Conservation (phyloP, 1,140 invertebrate species). For the Pollicipes pollicipes region DNA sequence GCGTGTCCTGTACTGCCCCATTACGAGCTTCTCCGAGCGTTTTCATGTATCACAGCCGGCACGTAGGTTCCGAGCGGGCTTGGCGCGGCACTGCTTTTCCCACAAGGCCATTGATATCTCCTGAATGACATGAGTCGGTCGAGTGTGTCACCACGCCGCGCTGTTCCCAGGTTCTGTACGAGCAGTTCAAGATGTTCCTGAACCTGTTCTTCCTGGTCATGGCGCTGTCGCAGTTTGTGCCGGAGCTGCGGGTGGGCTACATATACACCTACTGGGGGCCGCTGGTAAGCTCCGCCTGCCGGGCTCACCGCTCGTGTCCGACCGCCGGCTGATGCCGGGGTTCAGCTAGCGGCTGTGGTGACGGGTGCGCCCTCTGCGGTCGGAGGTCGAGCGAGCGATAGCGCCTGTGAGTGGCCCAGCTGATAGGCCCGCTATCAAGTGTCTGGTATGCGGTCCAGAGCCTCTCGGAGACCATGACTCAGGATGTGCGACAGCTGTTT, state of each 20-base stretch:
- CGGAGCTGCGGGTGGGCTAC: conserved; percentile 87
- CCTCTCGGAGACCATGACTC: too few relatives aligned
- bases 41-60: too few relatives aligned
- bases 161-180: conserved; percentile 58
- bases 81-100: neutral
- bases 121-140: neutral
- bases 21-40: too few relatives aligned
- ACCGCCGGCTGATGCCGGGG: neutral
- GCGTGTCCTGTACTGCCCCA: too few relatives aligned
- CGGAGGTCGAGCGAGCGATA: too few relatives aligned
- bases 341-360: neutral
- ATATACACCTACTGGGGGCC: conserved; percentile 99
- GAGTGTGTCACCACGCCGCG: too few relatives aligned
- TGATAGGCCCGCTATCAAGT: too few relatives aligned
- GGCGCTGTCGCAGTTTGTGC: conserved; percentile 95
- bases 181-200: conserved; percentile 98
- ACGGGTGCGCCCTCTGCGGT: too few relatives aligned
- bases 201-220: conserved; percentile 97
- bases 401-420: too few relatives aligned
- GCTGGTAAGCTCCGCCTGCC: conserved; percentile 45
- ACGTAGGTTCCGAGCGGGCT: too few relatives aligned
- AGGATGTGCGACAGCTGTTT: too few relatives aligned
- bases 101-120: conserved; percentile 7
- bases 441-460: too few relatives aligned
- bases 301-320: conserved; percentile 5